Percentiles rank a stretch among this genome's conserved stretches.
phyloP scores from a whole-genome alignment of 1,140 invertebrate genomes.

The Heliconius nattereri region DNA sequence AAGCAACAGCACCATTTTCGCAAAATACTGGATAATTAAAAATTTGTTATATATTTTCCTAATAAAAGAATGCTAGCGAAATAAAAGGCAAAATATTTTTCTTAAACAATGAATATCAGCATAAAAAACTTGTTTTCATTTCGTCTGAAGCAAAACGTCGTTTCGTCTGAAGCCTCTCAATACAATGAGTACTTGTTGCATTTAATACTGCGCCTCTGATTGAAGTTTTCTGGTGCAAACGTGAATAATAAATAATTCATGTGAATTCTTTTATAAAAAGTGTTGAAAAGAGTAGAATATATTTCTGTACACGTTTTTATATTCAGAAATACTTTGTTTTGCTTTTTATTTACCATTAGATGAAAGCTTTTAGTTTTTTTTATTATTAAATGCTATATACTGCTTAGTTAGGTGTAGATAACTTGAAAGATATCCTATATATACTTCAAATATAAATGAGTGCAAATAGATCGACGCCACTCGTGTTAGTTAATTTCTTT shows the following conservation, averaged over 20 bases:
- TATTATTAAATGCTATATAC: no score
- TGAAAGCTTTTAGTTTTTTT: no score
- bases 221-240: constrained; percentile 6
- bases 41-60: not conserved
- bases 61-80: not conserved
- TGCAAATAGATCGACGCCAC: no score
- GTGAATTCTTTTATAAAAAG: not conserved
- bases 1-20: not conserved
- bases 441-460: no score
- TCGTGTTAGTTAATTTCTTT: no score
- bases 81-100: not conserved
- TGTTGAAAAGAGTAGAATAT: not conserved
- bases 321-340: not conserved
- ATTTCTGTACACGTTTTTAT: not conserved
- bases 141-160: constrained; percentile 26
- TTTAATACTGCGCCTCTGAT: constrained; percentile 21
- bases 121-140: constrained; percentile 26
- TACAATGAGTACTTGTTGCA: constrained; percentile 29
- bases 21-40: not conserved
- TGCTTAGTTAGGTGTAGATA: no score
- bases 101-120: constrained; percentile 6
- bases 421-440: no score
- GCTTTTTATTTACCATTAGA: not conserved
- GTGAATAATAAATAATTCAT: not conserved
- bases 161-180: constrained; percentile 25